phyloP scores from a whole-genome alignment of 2,113 vertebrate species.

The Casuarius casuarius region DNA sequence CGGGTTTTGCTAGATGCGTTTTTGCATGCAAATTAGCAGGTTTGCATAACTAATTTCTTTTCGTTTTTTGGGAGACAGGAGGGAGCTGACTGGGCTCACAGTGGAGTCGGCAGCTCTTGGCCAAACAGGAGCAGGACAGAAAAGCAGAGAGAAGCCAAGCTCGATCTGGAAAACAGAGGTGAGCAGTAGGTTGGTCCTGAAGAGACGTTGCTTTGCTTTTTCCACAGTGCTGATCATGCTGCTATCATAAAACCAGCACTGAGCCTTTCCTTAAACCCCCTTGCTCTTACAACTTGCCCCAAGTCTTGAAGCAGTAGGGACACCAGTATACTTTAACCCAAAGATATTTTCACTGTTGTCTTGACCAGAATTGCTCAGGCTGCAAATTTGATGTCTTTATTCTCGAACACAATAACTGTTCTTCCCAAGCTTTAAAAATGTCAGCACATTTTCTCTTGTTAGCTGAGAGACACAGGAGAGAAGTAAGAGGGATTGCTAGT shows the following conservation, averaged over 20 bases:
- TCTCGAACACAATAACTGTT: background rate
- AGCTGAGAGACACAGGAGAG: background rate
- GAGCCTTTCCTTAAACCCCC: background rate
- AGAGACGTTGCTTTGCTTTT: background rate
- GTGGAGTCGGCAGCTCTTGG: background rate
- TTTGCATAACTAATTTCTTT: background rate
- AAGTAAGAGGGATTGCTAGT: background rate
- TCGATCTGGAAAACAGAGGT: background rate
- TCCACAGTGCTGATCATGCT: background rate
- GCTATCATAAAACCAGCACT: background rate
- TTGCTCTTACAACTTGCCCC: background rate
- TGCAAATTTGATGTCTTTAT: background rate
- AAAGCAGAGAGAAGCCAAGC: background rate
- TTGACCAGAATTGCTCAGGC: background rate
- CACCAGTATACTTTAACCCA: background rate
- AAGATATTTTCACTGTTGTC: background rate
- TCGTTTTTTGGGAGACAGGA: background rate
- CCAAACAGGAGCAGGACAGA: background rate
- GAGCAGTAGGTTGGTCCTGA: background rate
- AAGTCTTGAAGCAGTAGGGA: background rate
- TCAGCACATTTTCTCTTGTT: background rate
- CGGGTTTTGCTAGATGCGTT: background rate
- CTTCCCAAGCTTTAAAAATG: background rate
- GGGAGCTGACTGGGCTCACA: background rate
- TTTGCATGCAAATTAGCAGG: background rate